Evolutionary conservation across 2,113 vertebrate genomes (phyloP).

Genomic region (Vidua macroura): DNA sequence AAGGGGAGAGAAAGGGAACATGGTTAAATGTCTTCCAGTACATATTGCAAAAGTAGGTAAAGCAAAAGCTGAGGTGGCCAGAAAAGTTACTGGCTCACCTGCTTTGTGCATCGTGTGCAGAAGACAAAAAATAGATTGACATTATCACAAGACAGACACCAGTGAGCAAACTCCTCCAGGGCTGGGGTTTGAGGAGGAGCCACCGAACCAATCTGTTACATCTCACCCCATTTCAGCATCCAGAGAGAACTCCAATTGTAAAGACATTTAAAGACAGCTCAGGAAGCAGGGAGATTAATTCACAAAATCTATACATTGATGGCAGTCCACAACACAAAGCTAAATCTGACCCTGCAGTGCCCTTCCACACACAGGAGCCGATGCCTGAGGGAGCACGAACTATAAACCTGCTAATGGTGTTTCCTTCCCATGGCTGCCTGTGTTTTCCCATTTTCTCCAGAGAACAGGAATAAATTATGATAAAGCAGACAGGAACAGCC

Average conservation of each 20-base stretch:
- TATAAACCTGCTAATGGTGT: background rate
- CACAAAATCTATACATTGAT: background rate
- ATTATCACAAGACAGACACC: slow-evolving; percentile 5
- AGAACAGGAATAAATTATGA: background rate
- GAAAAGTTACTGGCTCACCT: slow-evolving; percentile 1
- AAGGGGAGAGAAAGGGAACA: slow-evolving; percentile 74
- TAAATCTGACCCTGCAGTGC: background rate
- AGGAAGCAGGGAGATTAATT: background rate
- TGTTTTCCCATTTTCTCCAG: background rate
- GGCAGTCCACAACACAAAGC: background rate
- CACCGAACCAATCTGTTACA: background rate
- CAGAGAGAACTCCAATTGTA: slow-evolving; percentile 12
- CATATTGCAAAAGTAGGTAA: slow-evolving; percentile 25
- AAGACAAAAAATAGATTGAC: background rate
- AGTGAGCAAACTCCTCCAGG: slow-evolving; percentile 4
- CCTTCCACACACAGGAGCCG: background rate
- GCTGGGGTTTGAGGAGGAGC: background rate
- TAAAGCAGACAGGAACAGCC: background rate
- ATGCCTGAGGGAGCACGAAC: background rate
- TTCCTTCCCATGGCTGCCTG: background rate
- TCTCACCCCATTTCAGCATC: slow-evolving; percentile 51
- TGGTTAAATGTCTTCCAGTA: slow-evolving; percentile 62
- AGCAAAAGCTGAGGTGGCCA: slow-evolving; percentile 34
- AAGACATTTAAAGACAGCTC: background rate
- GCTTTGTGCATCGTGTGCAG: background rate